Evolutionary conservation across 2,113 vertebrate genomes (phyloP).

Genomic region (Eptesicus fuscus): DNA sequence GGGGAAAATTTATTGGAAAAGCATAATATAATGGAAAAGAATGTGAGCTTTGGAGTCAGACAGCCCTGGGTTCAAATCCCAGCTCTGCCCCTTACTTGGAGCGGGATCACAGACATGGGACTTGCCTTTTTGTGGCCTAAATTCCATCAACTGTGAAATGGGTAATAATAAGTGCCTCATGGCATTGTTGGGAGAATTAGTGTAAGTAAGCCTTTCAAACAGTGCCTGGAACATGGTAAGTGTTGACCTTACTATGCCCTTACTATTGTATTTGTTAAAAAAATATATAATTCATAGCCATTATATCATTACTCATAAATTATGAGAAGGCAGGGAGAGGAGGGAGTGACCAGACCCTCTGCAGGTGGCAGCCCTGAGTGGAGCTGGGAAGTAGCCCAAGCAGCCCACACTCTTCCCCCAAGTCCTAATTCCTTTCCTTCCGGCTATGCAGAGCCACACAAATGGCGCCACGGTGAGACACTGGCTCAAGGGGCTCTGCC

Average conservation of each 20-base stretch:
- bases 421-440: not conserved
- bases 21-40: not conserved
- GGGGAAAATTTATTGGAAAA: conserved; percentile 16
- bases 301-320: not conserved
- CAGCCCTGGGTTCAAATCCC: conserved; percentile 21
- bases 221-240: not conserved
- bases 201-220: not conserved
- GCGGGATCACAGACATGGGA: not conserved
- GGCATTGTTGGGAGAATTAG: not conserved
- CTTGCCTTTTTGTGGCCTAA: not conserved
- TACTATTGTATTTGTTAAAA: not conserved
- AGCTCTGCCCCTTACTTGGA: not conserved
- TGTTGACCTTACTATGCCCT: not conserved
- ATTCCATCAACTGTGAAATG: not conserved
- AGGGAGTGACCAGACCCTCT: not conserved
- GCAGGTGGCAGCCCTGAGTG: not conserved
- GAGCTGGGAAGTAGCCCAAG: not conserved
- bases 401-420: not conserved
- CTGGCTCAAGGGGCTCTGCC: not conserved
- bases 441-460: not conserved
- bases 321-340: not conserved
- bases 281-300: not conserved
- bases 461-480: not conserved
- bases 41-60: not conserved
- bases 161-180: not conserved